These are phyloP conservation scores for Nannospalax galili DNA, from an alignment of 2,113 vertebrate genomes.

Conservation along the genomic window DNA sequence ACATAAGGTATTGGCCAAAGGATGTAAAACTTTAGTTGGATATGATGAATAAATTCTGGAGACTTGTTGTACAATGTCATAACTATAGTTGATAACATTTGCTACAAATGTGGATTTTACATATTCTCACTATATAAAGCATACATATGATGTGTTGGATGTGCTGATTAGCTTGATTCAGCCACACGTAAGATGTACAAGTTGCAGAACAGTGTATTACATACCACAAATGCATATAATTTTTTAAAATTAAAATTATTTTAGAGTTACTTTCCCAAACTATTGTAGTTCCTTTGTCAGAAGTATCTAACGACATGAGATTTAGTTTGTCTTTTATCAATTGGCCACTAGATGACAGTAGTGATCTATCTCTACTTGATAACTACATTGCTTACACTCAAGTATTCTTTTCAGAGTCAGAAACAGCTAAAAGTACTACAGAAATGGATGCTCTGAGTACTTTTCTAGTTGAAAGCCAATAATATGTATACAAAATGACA, in stretches of 20 bases:
- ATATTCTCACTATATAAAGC: not conserved
- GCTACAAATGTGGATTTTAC: not conserved
- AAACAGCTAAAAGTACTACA: not conserved
- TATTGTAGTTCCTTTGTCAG: not conserved
- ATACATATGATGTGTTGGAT: not conserved
- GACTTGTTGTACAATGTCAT: not conserved
- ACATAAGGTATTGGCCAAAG: not conserved
- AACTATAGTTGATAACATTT: not conserved
- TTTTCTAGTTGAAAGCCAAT: not conserved
- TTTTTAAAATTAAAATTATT: not conserved
- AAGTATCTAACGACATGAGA: not conserved
- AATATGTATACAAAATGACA: not conserved
- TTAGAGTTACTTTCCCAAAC: not conserved
- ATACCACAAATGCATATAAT: not conserved
- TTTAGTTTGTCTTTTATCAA: not conserved
- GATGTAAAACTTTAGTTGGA: not conserved
- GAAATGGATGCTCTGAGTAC: not conserved
- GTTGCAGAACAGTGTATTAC: not conserved
- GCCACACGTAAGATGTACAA: not conserved
- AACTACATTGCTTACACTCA: not conserved
- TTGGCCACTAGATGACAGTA: constrained; percentile 62
- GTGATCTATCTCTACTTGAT: constrained; percentile 8
- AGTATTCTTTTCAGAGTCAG: not conserved
- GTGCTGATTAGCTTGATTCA: not conserved
- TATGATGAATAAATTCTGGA: not conserved